A percentile compares a stretch with the other conserved stretches of the same genome.
Evolutionary conservation across 2,888 invertebrate species (phyloP).

Genomic region (Drosophila kambysellisi): DNA sequence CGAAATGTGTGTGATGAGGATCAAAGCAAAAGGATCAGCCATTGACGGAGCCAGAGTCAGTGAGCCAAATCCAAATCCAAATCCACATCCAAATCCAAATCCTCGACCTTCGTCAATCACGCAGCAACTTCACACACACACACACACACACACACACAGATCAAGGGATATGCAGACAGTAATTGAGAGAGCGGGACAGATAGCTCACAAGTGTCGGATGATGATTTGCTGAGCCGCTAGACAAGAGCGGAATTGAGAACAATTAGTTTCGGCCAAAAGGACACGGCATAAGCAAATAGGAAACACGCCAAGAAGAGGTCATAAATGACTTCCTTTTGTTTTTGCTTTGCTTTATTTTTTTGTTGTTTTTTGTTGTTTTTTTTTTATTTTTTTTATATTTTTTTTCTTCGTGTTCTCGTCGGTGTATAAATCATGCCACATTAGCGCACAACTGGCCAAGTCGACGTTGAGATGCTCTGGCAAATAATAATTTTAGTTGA

Average conservation of each 20-base stretch:
- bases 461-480: slow-evolving; percentile 39
- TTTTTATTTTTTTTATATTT: background rate
- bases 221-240: slow-evolving; percentile 53
- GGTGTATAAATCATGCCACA: slow-evolving; percentile 6
- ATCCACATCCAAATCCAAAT: slow-evolving; percentile 10
- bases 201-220: slow-evolving; percentile 73
- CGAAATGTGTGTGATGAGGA: slow-evolving; percentile 77
- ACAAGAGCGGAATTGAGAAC: slow-evolving; percentile 61
- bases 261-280: slow-evolving; percentile 51
- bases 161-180: background rate
- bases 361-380: background rate
- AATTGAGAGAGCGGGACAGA: slow-evolving; percentile 6
- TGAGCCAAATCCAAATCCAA: background rate
- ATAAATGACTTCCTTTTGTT: slow-evolving; percentile 67
- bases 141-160: background rate
- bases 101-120: slow-evolving; percentile 71
- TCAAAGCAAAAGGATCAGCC: slow-evolving; percentile 46
- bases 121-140: slow-evolving; percentile 32
- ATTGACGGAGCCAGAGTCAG: slow-evolving; percentile 26
- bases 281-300: slow-evolving; percentile 18
- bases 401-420: background rate
- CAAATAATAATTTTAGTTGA: background rate
- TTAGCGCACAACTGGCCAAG: slow-evolving; percentile 1
- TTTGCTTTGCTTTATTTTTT: slow-evolving; percentile 2
- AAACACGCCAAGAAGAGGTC: slow-evolving; percentile 33